phyloP scores from a whole-genome alignment of 2,888 invertebrate species.

The Metacarcinus magister region DNA sequence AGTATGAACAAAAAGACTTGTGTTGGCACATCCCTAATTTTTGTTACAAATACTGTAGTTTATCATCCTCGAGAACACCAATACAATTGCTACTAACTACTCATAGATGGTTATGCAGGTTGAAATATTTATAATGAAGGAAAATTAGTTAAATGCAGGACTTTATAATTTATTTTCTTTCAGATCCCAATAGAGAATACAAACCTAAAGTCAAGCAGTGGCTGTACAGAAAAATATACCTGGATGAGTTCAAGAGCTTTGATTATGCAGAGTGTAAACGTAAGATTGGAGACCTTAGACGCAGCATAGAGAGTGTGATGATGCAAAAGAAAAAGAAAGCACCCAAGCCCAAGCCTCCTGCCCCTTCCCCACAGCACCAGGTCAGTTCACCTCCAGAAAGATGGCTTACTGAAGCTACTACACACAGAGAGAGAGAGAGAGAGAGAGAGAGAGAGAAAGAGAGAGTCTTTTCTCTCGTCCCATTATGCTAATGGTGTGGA shows the following conservation, averaged over 20 bases:
- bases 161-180: not conserved
- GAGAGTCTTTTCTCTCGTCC: not conserved
- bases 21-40: not conserved
- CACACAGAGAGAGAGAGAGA: no score
- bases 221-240: constrained; percentile 81
- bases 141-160: not conserved
- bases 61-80: not conserved
- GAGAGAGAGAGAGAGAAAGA: no score
- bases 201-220: constrained; percentile 82
- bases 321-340: constrained; percentile 79
- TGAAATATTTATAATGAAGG: not conserved
- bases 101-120: not conserved
- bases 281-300: constrained; percentile 78
- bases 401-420: not conserved
- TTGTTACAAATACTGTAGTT: not conserved
- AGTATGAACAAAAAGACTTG: not conserved
- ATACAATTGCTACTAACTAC: not conserved
- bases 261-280: constrained; percentile 79
- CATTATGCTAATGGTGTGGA: not conserved
- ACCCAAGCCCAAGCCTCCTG: constrained; percentile 78
- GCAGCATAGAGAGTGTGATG: constrained; percentile 78
- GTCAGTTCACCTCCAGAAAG: constrained; percentile 58
- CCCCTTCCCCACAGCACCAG: constrained; percentile 73
- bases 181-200: constrained; percentile 79
- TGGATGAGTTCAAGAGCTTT: constrained; percentile 80